Base-by-base conservation (phyloP, 30 jellyfish, hydroid and myxozoan species). In the Nemopilema nomurai region DNA sequence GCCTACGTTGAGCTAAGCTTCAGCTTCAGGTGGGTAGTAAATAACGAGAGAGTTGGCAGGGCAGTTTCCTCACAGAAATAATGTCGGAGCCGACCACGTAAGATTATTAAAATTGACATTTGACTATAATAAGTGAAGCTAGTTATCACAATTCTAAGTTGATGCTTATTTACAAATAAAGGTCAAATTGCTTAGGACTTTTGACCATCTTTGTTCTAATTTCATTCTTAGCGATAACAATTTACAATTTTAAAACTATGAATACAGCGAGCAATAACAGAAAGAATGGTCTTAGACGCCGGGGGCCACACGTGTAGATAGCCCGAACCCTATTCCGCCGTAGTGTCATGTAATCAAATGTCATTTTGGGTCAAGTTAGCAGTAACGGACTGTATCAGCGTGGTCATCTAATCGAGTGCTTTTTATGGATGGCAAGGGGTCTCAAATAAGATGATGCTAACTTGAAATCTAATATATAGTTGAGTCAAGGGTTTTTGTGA, bases 101-200 rank as follows among this genome's bases (percentile, higher is more conserved):
- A 32, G 17, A 67, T 18, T 49, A 29, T 65, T 57, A 27, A 77
- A 52, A 32, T 53, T 32, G 76, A 69, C 78, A 30, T 3, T 23
- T 25, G 20, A 83, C 76, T 26, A 73, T 74, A 73, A 73, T 9
- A 57, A 83, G 63, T 57, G 72, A 71, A 72, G 83, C 81, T 57
- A 41, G 86, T 31, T 30, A 53, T 69, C 68, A 76, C 30, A 85
- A 83, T 71, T 70, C 86, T 83, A 83, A 74, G 62, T 73, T 20
- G 76, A 73, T 71, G 62, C 28, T 24, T 83, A 83, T 83, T 53
- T 71, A 83, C 86, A 83, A 20, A 76, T 64, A 64, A 82, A 57
- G 81, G 68, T 71, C 77, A 24, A 83, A 52, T 50, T 83, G 82
- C 86, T 83, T 22, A 41, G 13, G 57, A 13, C 57, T 3, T 13